A percentile compares a stretch with the other conserved stretches of the same genome.
These are phyloP conservation scores for Graptemys geographica DNA, from an alignment of 2,797 vertebrate genomes.

Conservation along the genomic window DNA sequence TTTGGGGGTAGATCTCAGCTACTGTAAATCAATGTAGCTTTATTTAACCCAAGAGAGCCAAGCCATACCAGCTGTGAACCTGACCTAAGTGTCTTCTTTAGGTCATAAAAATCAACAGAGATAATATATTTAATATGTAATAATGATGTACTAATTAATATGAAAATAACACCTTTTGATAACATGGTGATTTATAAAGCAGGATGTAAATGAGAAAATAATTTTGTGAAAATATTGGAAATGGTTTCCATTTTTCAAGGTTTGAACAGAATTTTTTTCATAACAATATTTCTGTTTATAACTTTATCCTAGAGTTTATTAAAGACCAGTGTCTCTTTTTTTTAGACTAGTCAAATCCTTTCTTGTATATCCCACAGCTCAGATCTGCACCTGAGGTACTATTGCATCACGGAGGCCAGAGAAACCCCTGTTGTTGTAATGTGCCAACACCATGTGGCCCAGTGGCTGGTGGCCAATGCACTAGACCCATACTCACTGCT, in stretches of 20 bases:
- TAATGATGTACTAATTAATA: neutral
- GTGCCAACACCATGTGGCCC: too few species aligned
- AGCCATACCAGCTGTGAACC: neutral
- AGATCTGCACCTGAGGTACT: too few species aligned
- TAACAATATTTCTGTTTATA: too few species aligned
- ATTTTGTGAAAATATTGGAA: neutral
- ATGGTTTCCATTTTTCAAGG: neutral
- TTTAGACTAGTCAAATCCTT: too few species aligned
- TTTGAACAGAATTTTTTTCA: neutral
- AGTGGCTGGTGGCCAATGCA: too few species aligned
- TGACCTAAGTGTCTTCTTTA: neutral
- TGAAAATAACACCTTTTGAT: accelerated
- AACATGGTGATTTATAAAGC: neutral
- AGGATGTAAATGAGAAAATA: neutral
- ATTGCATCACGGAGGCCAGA: too few species aligned
- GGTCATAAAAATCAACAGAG: neutral
- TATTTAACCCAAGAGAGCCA: neutral
- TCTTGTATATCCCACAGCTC: too few species aligned
- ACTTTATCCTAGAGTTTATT: too few species aligned
- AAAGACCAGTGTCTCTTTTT: too few species aligned
- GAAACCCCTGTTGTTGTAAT: too few species aligned
- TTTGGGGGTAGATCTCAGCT: too few species aligned
- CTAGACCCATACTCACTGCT: too few species aligned
- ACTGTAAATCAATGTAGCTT: neutral
- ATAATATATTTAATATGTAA: neutral